phyloP scores from a whole-genome alignment of 1,140 invertebrate genomes.

The Caenorhabditis inopinata region DNA sequence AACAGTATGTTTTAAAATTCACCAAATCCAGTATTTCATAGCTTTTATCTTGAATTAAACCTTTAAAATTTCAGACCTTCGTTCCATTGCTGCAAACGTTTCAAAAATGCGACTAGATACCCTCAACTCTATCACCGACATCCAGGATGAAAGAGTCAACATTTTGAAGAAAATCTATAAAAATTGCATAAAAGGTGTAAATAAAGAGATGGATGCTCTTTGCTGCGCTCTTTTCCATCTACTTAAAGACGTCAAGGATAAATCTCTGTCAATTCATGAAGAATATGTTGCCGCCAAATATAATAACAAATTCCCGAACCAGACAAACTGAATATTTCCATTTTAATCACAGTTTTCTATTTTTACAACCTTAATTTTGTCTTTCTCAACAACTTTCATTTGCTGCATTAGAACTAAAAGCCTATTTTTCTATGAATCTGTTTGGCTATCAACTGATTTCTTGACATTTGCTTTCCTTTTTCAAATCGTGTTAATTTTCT shows the following conservation, averaged over 20 bases:
- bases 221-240: background rate
- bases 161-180: background rate
- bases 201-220: background rate
- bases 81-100: background rate
- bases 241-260: background rate
- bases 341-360: too few relatives aligned
- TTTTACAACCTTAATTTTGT: too few relatives aligned
- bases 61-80: background rate
- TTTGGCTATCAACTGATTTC: too few relatives aligned
- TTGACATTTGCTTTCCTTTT: too few relatives aligned
- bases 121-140: background rate
- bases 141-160: background rate
- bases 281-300: conserved; percentile 3
- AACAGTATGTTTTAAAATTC: background rate
- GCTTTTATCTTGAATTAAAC: background rate
- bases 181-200: background rate
- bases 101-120: background rate
- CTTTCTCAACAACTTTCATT: too few relatives aligned
- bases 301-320: background rate
- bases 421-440: too few relatives aligned
- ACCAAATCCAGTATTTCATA: background rate
- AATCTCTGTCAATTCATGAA: background rate
- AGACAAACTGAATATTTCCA: too few relatives aligned
- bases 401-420: too few relatives aligned
- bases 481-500: too few relatives aligned